Evolutionary conservation across 2,888 invertebrate species (phyloP), one percentile per base, ranked within the genome.

Genomic region (Cenopis cana): DNA sequence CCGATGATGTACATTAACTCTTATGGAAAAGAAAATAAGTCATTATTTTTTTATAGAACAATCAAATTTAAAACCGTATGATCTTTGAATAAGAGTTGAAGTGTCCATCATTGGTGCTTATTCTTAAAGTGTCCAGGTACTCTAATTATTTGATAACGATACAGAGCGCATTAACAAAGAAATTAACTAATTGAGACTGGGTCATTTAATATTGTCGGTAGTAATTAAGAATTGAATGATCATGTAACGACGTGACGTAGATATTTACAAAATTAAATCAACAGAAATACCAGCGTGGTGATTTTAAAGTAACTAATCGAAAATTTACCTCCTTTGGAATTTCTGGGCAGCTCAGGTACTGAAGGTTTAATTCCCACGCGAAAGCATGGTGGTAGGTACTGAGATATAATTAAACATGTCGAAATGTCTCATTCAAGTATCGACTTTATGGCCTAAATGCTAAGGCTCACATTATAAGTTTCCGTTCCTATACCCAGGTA

Each of bases 261-360:
- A 10, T 17, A 41, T 60, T 24, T 60, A n/a, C n/a, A n/a, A n/a
- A n/a, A n/a, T n/a, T n/a, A n/a, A n/a, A n/a, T n/a, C n/a, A n/a
- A n/a, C n/a, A n/a, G n/a, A n/a, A n/a, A n/a, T n/a, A n/a, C n/a
- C n/a, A n/a, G 18, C 46, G 24, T 29, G 24, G 60, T 46, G 14
- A 29, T 49, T 60, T 49, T 46, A n/a, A 46, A 46, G n/a, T 46
- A 5, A n/a, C 46, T 46, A 33, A 46, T 46, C n/a, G n/a, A 46
- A n/a, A 46, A 46, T 46, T 8, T 46, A 12, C n/a, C 46, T 46
- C 46, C 1, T 46, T 46, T n/a, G 33, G 33, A 33, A 3, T 33
- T 33, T 33, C 1, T 33, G n/a, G n/a, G n/a, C 46, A 8, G 46
- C 46, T 46, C 46, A 46, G 0, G 0, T 46, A 46, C 14, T 46